phyloP scores from a whole-genome alignment of 2,113 vertebrate species.

The Poecile atricapillus region DNA sequence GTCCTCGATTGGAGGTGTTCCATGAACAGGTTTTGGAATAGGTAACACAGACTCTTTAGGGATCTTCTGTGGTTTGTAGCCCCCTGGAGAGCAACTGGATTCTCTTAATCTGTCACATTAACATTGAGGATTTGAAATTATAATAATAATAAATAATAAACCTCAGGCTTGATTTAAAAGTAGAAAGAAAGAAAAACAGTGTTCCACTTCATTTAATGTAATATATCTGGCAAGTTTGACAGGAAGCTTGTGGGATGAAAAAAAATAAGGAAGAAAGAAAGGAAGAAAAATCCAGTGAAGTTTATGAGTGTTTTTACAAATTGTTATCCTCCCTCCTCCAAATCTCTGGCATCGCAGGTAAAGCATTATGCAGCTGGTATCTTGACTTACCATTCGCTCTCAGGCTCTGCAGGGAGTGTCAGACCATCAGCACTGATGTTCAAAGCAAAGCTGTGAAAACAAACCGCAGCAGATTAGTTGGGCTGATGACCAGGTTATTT shows the following conservation, averaged over 20 bases:
- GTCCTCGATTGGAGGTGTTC: background rate
- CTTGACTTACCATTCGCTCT: constrained; percentile 61
- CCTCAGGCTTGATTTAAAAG: background rate
- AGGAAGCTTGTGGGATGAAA: background rate
- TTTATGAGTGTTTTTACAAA: constrained; percentile 68
- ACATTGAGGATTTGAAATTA: background rate
- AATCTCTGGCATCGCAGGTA: constrained; percentile 66
- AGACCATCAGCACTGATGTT: constrained; percentile 61
- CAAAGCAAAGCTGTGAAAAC: constrained; percentile 83
- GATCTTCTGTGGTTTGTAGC: background rate
- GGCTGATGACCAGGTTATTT: constrained; percentile 66
- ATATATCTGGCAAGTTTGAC: constrained; percentile 13
- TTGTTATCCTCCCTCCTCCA: constrained; percentile 47
- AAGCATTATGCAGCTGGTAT: constrained; percentile 63
- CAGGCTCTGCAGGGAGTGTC: constrained; percentile 74
- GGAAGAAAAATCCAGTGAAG: background rate
- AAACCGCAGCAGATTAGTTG: constrained; percentile 73
- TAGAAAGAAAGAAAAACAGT: background rate
- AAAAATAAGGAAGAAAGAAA: too few species aligned
- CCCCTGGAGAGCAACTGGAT: background rate
- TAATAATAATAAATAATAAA: background rate
- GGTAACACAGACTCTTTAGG: background rate
- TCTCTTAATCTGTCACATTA: constrained; percentile 20
- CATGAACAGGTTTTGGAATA: constrained; percentile 7
- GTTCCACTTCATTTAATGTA: constrained; percentile 5